Base-by-base conservation (phyloP, 2,797 vertebrate species). In the Clamator glandarius region DNA sequence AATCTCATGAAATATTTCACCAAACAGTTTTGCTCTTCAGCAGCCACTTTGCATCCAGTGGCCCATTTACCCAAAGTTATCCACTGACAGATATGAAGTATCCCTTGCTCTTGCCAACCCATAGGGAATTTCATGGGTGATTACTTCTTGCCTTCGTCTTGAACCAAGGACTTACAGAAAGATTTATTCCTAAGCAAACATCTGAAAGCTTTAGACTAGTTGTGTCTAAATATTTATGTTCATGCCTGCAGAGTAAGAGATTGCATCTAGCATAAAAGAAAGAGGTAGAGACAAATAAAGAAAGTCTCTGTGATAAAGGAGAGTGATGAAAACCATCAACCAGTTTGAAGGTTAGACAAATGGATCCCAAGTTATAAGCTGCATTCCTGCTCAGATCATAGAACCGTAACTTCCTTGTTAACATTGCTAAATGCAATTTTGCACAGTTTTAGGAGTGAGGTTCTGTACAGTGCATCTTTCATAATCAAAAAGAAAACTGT, bases 141-240 rank as follows among this genome's bases (percentile, higher is more conserved):
- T 93, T 93, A 39, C 64, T 92, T 96, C 74, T 59, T 86, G 44
- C 50, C 72, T 91, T 84, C 84, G 76, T 82, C 63, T 86, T 87
- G 80, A 94, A 92, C 59, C 63, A 79, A 89, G 83, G 50, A 74
- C 36, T 88, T 61, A 91, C 5, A 61, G 70, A 96, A 91, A 93
- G 95, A 92, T 94, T 97, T 94, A 91, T 90, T 93, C 68, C 67
- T 84, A 41, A 95, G 77, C 57, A 94, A 88, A 92, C 26, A 92
- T 82, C 33, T 76, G 74, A 96, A 84, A 87, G 33, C 36, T 74
- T 76, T 69, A n/a, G n/a, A 73, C n/a, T 8, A 8, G 41, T 84
- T 82, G 73, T 82, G 59, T 42, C 77, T 86, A 93, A 84, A 79
- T 91, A 87, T 87, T 93, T 92, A 35, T 84, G 41, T 74, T 93